Base-by-base conservation (phyloP, 2,888 invertebrate genomes). In the Thalpophila matura region DNA sequence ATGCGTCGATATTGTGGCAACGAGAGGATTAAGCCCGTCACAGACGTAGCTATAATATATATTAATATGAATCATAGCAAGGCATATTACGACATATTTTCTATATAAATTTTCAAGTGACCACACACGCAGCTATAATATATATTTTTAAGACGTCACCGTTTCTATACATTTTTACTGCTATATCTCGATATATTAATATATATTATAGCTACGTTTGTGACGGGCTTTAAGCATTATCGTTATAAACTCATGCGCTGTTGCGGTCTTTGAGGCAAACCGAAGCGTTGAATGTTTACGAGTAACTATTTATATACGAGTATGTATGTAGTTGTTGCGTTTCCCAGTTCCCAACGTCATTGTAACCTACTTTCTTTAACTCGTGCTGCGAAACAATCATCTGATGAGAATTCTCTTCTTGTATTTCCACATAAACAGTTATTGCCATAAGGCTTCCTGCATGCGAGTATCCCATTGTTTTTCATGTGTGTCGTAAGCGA, bases 401-500 rank as follows among this genome's bases (percentile, higher is more conserved):
- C 24, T 38, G 59, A 58, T 29, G 35, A 55, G 45, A 45, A 60
- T 55, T 33, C 10, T 47, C 20, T 38, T 71, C 47, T 47, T 72
- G 16, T 51, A 66, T 47, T 51, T 31, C 14, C 43, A 45, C 73
- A 55, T 57, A 58, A 71, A 58, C 68, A 54, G 46, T 62, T 55
- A 51, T 58, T 12, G 12, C 14, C 16, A 9, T 40, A 49, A 26
- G 55, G 33, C 18, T 62, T 53, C 50, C 45, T 38, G 45, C 29
- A 14, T 35, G 22, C 14, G 22, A 58, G 50, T 57, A 42, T 50
- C 33, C 46, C 62, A 58, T 72, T 72, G 63, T 54, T 68, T 72
- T 74, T 72, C 45, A 72, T 68, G 54, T 24, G 50, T 42, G 57
- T 71, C 57, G 40, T 74, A 68, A 62, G 50, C 18, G 27, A n/a